These are phyloP conservation scores for Monopis laevigella DNA, from an alignment of 2,888 invertebrate species.

Conservation along the genomic window DNA sequence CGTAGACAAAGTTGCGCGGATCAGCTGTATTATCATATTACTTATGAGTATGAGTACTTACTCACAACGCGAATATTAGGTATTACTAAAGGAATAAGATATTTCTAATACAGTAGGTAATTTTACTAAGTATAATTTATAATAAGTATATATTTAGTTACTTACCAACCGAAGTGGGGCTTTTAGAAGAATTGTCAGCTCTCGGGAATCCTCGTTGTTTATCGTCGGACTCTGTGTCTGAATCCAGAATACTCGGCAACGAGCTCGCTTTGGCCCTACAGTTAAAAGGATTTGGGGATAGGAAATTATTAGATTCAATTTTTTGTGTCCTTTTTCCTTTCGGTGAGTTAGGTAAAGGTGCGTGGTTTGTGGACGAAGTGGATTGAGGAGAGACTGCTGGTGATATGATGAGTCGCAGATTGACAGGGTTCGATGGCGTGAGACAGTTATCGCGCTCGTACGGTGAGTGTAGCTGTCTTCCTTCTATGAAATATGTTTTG, in stretches of 20 bases:
- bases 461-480: constrained; percentile 69
- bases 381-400: constrained; percentile 65
- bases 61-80: no score
- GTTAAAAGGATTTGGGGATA: constrained; percentile 69
- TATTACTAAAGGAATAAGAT: no score
- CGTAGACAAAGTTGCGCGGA: no score
- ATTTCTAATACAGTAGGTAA: no score
- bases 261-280: constrained; percentile 75
- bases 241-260: constrained; percentile 83
- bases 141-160: no score
- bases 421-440: constrained; percentile 50
- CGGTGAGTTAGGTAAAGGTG: constrained; percentile 30
- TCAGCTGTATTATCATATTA: no score
- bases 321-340: constrained; percentile 27
- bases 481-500: constrained; percentile 88
- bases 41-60: no score
- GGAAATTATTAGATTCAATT: constrained; percentile 56
- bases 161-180: constrained; percentile 72
- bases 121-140: no score
- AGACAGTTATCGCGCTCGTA: constrained; percentile 47
- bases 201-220: constrained; percentile 48
- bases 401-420: constrained; percentile 69
- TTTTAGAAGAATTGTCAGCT: constrained; percentile 67
- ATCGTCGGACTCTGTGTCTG: constrained; percentile 73
- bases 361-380: constrained; percentile 40